A percentile compares a stretch with the other conserved stretches of the same genome.
These are phyloP conservation scores for Lipotes vexillifer DNA, from an alignment of 2,113 vertebrate species.

Conservation along the genomic window DNA sequence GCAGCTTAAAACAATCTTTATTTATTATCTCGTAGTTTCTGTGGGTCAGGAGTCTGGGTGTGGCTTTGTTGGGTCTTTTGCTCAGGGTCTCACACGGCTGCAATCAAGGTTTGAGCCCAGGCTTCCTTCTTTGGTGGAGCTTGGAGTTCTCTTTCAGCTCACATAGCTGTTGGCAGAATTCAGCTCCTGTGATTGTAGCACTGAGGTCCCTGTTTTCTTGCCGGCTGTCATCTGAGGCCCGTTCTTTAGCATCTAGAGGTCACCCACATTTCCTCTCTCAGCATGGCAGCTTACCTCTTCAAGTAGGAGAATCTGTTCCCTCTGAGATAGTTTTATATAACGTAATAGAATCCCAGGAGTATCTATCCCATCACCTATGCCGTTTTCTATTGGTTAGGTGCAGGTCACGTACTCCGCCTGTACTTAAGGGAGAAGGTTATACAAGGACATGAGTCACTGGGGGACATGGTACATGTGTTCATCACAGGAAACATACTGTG, in stretches of 20 bases:
- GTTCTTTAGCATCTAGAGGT: not conserved
- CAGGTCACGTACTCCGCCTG: not conserved
- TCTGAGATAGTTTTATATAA: not conserved
- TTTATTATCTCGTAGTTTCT: not conserved
- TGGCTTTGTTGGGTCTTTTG: not conserved
- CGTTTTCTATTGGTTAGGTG: not conserved
- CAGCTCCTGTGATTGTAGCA: not conserved
- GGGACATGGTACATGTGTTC: not conserved
- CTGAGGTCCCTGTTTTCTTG: not conserved
- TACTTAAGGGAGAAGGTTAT: not conserved
- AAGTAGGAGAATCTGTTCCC: not conserved
- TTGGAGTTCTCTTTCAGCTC: not conserved
- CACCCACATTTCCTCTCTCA: not conserved
- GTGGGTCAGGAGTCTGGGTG: not conserved
- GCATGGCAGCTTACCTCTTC: not conserved
- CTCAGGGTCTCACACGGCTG: not conserved
- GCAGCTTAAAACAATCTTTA: not conserved
- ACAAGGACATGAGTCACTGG: not conserved
- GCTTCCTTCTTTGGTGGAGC: not conserved
- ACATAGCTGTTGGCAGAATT: not conserved
- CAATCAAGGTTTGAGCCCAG: not conserved
- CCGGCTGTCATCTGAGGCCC: not conserved
- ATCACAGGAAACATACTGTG: not conserved
- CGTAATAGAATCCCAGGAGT: not conserved
- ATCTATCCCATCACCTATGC: not conserved